Evolutionary conservation across 1,140 invertebrate genomes (phyloP), one percentile per base, ranked within the genome.

Genomic region (Vanessa tameamea): DNA sequence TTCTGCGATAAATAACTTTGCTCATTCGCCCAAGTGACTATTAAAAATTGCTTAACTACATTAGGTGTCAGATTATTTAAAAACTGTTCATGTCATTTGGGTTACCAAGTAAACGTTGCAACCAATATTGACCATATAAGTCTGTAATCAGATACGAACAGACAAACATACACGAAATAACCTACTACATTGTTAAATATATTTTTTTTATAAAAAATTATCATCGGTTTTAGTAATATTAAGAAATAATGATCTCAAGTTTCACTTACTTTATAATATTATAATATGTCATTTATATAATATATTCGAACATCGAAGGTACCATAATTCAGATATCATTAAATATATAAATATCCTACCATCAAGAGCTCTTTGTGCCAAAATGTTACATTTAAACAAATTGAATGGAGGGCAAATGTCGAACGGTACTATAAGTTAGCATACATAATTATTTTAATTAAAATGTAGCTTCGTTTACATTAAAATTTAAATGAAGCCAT

Each of bases 361-460:
- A 43, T 57, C 3, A 57, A 57, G 23, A 57, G 15, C 26, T 57
- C 26, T 57, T 57, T 57, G 55, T 57, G 55, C 55, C 12, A 57
- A 43, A 43, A 43, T 20, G 12, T n/a, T 51, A 12, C 14, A 51
- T 51, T 14, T 14, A 51, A 51, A 51, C 1, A 15, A 51, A 51
- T n/a, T 51, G 0, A 43, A 43, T 43, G 37, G 37, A 43, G 37
- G 37, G 37, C 37, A 43, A 11, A 43, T 43, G 9, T 43, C 37
- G 37, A 43, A 43, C 37, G 37, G 37, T 43, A 43, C 37, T 43
- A 43, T 9, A 43, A 43, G 37, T 43, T 9, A 43, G 37, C 37
- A 43, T 43, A 43, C 9, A 43, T 43, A 43, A 8, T 43, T 43
- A 43, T 43, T 43, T 43, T 43, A 43, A 43, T 43, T 43, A 8